These are phyloP conservation scores for Spicauda simplicius DNA, from an alignment of 2,888 invertebrate species.

Conservation along the genomic window DNA sequence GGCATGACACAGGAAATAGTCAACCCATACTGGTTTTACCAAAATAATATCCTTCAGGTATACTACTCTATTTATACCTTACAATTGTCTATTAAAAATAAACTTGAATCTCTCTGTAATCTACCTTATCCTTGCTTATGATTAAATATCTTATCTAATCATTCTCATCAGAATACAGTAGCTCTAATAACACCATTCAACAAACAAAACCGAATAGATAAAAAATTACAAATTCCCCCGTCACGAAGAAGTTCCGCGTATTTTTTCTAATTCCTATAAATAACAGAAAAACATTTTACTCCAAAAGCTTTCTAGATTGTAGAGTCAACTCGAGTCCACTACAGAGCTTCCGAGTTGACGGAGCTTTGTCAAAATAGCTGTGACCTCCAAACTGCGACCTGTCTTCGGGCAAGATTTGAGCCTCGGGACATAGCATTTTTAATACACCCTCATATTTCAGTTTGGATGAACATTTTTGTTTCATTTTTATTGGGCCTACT, in stretches of 20 bases:
- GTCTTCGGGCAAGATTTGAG: background rate
- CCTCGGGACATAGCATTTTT: conserved; percentile 17
- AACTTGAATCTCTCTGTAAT: too few species aligned
- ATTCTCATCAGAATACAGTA: too few species aligned
- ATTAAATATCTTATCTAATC: too few species aligned
- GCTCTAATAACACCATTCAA: too few species aligned
- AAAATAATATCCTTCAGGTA: too few species aligned
- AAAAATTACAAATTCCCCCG: too few species aligned
- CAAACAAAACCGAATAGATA: too few species aligned
- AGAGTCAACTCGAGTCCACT: background rate
- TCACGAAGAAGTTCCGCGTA: background rate
- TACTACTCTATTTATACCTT: too few species aligned
- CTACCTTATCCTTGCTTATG: too few species aligned
- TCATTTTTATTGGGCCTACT: background rate
- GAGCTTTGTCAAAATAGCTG: background rate
- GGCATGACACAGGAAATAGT: too few species aligned
- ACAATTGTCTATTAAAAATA: too few species aligned
- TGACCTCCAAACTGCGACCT: conserved; percentile 1
- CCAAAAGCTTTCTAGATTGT: background rate
- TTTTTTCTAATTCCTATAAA: background rate
- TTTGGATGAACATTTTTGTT: background rate
- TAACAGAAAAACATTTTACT: conserved; percentile 3
- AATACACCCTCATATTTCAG: conserved; percentile 15
- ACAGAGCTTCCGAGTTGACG: background rate
- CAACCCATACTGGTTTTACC: too few species aligned